phyloP scores from a whole-genome alignment of 2,797 vertebrate species.

The Myoxocephalus aenaeus region DNA sequence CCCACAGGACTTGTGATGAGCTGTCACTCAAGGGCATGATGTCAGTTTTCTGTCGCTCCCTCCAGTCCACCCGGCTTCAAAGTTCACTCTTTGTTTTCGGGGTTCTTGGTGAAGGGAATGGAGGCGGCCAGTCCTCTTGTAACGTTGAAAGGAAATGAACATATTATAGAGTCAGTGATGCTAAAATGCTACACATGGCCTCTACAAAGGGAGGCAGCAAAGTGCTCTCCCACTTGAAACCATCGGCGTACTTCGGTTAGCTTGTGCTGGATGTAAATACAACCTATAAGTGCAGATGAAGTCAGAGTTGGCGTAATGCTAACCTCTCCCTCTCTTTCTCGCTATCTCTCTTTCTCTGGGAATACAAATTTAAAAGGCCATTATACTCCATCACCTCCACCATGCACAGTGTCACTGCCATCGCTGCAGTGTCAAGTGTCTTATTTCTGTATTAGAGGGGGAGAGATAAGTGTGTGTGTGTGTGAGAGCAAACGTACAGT shows the following conservation, averaged over 20 bases:
- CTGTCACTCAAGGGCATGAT: background rate
- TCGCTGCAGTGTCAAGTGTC: slow-evolving; percentile 90
- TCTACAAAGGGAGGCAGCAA: background rate
- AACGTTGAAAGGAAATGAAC: background rate
- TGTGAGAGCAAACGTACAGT: slow-evolving; percentile 51
- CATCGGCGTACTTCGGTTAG: slow-evolving; percentile 5
- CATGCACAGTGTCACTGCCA: slow-evolving; percentile 89
- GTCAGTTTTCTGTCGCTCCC: background rate
- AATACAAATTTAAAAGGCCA: slow-evolving; percentile 95
- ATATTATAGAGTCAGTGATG: background rate
- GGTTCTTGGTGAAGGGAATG: background rate
- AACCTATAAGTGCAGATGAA: slow-evolving; percentile 56
- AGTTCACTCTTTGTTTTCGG: background rate
- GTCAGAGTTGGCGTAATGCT: slow-evolving; percentile 70
- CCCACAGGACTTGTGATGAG: background rate
- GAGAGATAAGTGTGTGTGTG: slow-evolving; percentile 69
- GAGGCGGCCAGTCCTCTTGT: background rate
- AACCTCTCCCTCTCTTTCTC: slow-evolving; percentile 86
- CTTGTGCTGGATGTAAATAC: slow-evolving; percentile 50
- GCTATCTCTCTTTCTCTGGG: slow-evolving; percentile 77
- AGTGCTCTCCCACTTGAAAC: slow-evolving; percentile 22
- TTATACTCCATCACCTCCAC: slow-evolving; percentile 92
- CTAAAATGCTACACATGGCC: background rate
- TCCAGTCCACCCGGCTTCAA: background rate
- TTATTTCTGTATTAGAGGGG: slow-evolving; percentile 87